Evolutionary conservation across 2,113 vertebrate species (phyloP).

Genomic region (Nothocercus nigrocapillus): DNA sequence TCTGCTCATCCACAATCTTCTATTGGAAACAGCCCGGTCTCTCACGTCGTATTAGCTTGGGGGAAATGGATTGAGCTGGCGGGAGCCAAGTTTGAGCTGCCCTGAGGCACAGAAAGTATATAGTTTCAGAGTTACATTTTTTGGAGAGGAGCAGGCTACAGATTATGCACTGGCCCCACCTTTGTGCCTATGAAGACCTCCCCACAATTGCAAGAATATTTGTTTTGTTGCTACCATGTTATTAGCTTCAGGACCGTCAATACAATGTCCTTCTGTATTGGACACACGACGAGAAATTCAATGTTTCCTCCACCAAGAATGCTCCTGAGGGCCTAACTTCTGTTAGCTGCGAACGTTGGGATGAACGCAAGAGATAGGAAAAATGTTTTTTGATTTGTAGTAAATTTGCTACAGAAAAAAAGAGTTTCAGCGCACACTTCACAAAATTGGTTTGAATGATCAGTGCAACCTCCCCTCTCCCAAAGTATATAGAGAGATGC

Average conservation of each 20-base stretch:
- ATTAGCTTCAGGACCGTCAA: neutral
- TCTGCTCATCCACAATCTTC: neutral
- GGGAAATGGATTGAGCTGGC: neutral
- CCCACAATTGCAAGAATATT: fast-evolving
- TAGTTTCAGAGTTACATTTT: neutral
- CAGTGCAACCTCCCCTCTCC: neutral
- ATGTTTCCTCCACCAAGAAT: neutral
- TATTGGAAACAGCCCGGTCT: neutral
- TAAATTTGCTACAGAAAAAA: neutral
- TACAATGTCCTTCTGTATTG: neutral
- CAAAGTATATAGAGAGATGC: neutral
- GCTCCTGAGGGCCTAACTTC: neutral
- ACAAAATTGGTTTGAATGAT: neutral
- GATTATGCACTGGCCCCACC: neutral
- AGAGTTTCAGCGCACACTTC: neutral
- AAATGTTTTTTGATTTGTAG: neutral
- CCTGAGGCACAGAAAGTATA: neutral
- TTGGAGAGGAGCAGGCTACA: neutral
- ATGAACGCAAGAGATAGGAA: neutral
- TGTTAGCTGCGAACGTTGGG: neutral
- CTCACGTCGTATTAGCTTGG: neutral
- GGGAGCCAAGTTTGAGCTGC: neutral
- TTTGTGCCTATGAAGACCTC: fast-evolving
- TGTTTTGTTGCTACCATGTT: neutral
- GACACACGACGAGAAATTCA: neutral